phyloP scores from a whole-genome alignment of 2,113 vertebrate species.

The Tursiops truncatus region DNA sequence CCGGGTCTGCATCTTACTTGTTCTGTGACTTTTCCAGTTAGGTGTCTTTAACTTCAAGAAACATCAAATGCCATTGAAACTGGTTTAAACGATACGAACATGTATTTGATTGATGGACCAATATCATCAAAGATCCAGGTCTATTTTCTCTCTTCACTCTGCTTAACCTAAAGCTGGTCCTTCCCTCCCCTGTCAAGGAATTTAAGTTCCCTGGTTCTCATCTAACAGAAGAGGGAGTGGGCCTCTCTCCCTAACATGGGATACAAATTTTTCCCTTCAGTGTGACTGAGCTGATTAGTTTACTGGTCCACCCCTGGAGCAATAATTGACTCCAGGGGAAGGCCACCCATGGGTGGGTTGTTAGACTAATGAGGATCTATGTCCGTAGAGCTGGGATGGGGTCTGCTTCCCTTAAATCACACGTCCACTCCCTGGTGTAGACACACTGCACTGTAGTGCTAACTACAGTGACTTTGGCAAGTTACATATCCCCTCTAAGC shows the following conservation, averaged over 20 bases:
- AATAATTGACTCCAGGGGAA: neutral
- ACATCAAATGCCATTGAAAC: neutral
- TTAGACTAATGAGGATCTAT: neutral
- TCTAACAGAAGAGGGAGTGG: neutral
- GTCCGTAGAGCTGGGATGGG: neutral
- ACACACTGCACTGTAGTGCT: neutral
- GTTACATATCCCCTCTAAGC: neutral
- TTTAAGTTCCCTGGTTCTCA: neutral
- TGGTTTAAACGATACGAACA: neutral
- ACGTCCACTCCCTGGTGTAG: neutral
- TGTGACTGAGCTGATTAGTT: neutral
- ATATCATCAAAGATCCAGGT: neutral
- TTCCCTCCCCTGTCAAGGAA: neutral
- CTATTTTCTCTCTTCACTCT: neutral
- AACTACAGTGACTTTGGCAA: neutral
- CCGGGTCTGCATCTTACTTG: neutral
- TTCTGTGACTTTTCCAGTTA: neutral
- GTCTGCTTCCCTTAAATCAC: neutral
- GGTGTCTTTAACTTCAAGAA: conserved; percentile 1
- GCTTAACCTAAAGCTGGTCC: neutral
- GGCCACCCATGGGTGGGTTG: too few species aligned
- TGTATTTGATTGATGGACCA: neutral
- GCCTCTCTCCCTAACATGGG: neutral
- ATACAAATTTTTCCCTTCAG: neutral
- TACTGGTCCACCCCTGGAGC: neutral